phyloP scores from a whole-genome alignment of 2,797 vertebrate genomes.

The Galagoides demidoff region DNA sequence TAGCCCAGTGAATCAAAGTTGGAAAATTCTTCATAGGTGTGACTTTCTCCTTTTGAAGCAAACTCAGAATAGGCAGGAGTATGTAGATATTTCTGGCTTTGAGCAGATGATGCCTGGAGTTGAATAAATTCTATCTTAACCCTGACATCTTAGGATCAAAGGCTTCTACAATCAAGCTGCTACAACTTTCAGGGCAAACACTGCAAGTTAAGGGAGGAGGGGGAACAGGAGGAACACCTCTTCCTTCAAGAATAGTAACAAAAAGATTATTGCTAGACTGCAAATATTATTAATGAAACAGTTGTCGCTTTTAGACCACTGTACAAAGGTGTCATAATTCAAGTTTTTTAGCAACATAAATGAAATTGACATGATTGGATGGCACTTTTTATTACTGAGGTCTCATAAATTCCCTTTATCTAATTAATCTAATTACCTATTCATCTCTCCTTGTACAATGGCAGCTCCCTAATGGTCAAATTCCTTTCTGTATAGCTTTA shows the following conservation, averaged over 20 bases:
- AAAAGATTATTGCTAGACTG: neutral
- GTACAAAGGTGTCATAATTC: neutral
- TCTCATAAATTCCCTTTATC: conserved; percentile 5
- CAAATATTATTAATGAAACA: neutral
- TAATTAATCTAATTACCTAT: conserved; percentile 38
- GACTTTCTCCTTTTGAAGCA: conserved; percentile 22
- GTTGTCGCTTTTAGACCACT: conserved; percentile 19
- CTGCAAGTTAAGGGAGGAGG: neutral
- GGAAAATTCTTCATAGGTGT: conserved; percentile 12
- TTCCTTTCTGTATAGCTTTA: neutral
- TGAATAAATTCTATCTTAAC: conserved; percentile 56
- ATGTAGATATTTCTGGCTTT: conserved; percentile 35
- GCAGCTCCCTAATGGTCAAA: neutral
- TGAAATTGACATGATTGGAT: neutral
- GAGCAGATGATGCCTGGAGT: neutral
- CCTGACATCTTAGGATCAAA: conserved; percentile 18
- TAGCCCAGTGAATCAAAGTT: conserved; percentile 24
- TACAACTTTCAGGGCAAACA: conserved; percentile 45
- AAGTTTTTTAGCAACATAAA: conserved; percentile 1
- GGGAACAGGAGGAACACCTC: neutral
- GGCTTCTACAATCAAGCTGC: conserved; percentile 16
- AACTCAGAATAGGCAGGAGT: conserved; percentile 42
- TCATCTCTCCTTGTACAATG: neutral
- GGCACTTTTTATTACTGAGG: neutral
- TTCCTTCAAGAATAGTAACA: conserved; percentile 39